Evolutionary conservation across 2,888 invertebrate genomes (phyloP).

Genomic region (Helicoverpa assulta): DNA sequence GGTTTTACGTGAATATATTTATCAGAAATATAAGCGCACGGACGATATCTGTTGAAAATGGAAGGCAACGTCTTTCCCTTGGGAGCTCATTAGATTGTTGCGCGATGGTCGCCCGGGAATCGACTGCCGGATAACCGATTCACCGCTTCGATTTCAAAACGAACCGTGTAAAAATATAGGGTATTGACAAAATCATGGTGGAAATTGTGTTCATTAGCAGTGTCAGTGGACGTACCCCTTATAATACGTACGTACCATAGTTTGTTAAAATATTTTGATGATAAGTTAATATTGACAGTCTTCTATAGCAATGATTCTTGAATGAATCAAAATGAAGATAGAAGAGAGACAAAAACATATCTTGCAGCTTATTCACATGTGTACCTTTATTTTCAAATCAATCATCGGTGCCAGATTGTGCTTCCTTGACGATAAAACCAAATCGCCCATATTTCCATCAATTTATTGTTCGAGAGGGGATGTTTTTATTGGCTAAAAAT

Average conservation of each 20-base stretch:
- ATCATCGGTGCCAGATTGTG: conserved; percentile 10
- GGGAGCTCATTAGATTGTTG: conserved; percentile 79
- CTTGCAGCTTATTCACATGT: neutral
- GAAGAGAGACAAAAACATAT: no score
- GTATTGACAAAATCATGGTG: conserved; percentile 57
- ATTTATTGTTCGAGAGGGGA: neutral
- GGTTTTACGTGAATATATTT: conserved; percentile 63
- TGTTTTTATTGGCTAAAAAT: conserved; percentile 12
- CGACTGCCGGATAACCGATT: conserved; percentile 68
- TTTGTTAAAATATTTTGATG: no score
- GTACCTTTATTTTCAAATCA: conserved; percentile 11
- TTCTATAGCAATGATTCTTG: no score
- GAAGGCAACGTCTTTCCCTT: conserved; percentile 68
- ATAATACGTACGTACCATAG: no score
- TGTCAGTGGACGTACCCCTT: no score
- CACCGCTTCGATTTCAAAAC: conserved; percentile 71
- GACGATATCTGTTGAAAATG: conserved; percentile 70
- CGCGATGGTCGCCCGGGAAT: conserved; percentile 64
- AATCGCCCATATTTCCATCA: conserved; percentile 12
- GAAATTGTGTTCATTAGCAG: conserved; percentile 4
- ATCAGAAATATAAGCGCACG: conserved; percentile 64
- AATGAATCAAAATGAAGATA: no score
- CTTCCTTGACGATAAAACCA: conserved; percentile 9
- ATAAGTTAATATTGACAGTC: no score
- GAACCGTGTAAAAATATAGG: conserved; percentile 65